Conservation (phyloP, 2,888 invertebrate genomes). For the Timema podura region DNA sequence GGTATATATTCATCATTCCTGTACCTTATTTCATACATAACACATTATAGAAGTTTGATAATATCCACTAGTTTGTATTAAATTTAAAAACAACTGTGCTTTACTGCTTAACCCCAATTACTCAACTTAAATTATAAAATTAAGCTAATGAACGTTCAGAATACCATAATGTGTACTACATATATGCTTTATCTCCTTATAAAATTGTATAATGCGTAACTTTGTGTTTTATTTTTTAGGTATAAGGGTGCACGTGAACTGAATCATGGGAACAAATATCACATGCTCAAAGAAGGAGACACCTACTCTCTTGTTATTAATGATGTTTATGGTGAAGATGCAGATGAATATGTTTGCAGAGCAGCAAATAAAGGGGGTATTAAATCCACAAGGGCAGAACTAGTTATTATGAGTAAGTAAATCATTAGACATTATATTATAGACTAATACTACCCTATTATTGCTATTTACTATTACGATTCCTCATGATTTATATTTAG, state of each 20-base stretch:
- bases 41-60: too few relatives aligned
- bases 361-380: slow-evolving; percentile 94
- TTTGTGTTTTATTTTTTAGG: slow-evolving; percentile 38
- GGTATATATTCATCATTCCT: too few relatives aligned
- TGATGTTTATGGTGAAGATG: slow-evolving; percentile 96
- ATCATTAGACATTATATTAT: background rate
- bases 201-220: slow-evolving; percentile 78
- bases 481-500: too few relatives aligned
- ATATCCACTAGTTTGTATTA: too few relatives aligned
- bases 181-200: slow-evolving; percentile 52
- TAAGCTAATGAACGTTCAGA: too few relatives aligned
- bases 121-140: too few relatives aligned
- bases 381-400: slow-evolving; percentile 91
- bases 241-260: slow-evolving; percentile 98
- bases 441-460: too few relatives aligned
- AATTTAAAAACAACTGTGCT: too few relatives aligned
- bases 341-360: slow-evolving; percentile 95
- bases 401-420: slow-evolving; percentile 90
- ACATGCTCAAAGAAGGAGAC: slow-evolving; percentile 88
- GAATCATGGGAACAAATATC: slow-evolving; percentile 84
- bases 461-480: too few relatives aligned
- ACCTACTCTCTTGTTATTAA: slow-evolving; percentile 79
- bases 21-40: too few relatives aligned
- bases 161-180: too few relatives aligned
- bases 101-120: too few relatives aligned